Evolutionary conservation across 1,140 invertebrate species (phyloP).

Genomic region (Macrotrachela quadricornifera): DNA sequence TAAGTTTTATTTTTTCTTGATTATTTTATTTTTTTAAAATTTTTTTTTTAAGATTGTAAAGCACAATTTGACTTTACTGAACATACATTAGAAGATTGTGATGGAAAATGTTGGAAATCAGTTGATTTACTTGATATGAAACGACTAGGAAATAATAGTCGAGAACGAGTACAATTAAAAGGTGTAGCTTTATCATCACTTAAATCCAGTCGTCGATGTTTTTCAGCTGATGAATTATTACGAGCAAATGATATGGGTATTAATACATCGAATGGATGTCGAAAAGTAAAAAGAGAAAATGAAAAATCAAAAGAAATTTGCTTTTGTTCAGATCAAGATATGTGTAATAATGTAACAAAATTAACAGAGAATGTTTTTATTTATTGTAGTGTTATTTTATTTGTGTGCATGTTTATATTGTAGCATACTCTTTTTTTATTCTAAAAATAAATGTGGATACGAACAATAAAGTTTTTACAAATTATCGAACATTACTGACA

Average conservation of each 20-base stretch:
- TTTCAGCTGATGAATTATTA: conserved; percentile 7
- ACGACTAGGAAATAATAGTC: background rate
- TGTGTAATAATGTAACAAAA: background rate
- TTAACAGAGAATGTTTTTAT: too few relatives aligned
- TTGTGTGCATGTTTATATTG: too few relatives aligned
- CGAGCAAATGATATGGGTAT: conserved; percentile 8
- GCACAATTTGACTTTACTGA: conserved; percentile 9
- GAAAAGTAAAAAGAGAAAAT: conserved; percentile 3
- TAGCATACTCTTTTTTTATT: too few relatives aligned
- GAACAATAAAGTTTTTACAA: too few relatives aligned
- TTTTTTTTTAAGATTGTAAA: background rate
- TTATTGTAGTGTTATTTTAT: too few relatives aligned
- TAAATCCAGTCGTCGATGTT: conserved; percentile 4
- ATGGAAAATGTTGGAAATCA: conserved; percentile 10
- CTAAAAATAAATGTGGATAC: too few relatives aligned
- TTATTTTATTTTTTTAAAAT: too few relatives aligned
- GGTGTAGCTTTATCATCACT: background rate
- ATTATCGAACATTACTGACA: too few relatives aligned
- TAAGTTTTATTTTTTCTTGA: too few relatives aligned
- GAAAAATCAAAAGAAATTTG: conserved; percentile 8
- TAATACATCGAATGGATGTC: conserved; percentile 6
- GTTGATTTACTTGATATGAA: conserved; percentile 4
- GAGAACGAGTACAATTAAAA: background rate
- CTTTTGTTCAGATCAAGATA: conserved; percentile 6
- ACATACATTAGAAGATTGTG: conserved; percentile 6